A percentile compares a stretch with the other conserved stretches of the same genome.
phyloP scores from a whole-genome alignment of 2,888 invertebrate species.

The Helicoverpa assulta region DNA sequence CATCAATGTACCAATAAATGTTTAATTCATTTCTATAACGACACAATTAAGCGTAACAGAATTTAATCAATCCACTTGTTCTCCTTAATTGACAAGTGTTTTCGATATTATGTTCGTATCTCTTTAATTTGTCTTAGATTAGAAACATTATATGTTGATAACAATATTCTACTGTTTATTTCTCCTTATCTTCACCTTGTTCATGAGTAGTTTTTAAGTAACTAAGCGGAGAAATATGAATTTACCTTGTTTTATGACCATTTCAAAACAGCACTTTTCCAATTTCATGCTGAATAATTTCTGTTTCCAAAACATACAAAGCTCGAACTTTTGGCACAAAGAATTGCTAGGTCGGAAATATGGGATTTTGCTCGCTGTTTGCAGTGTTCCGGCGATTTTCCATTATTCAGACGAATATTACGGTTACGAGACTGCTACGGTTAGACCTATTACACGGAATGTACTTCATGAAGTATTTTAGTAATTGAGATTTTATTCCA shows the following conservation, averaged over 20 bases:
- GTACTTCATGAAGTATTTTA: conserved; percentile 1
- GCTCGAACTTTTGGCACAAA: conserved; percentile 26
- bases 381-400: conserved; percentile 19
- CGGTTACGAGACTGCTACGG: not conserved
- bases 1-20: not conserved
- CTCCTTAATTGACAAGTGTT: conserved; percentile 24
- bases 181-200: conserved; percentile 1
- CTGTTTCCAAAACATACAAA: conserved; percentile 3
- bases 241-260: not conserved
- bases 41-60: not conserved
- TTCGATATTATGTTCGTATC: conserved; percentile 16
- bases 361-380: conserved; percentile 21
- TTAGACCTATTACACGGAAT: conserved; percentile 7
- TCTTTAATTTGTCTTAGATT: conserved; percentile 17
- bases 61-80: conserved; percentile 9
- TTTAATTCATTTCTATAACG: conserved; percentile 9
- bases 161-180: conserved; percentile 4
- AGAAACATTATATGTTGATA: conserved; percentile 8
- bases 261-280: not conserved
- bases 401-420: conserved; percentile 12
- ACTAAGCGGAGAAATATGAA: not conserved
- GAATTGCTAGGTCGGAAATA: not conserved
- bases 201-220: conserved; percentile 1
- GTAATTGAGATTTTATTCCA: not conserved
- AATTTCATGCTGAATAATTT: not conserved